Evolutionary conservation across 1,140 invertebrate genomes (phyloP).

Genomic region (Rhagoletis zephyria): DNA sequence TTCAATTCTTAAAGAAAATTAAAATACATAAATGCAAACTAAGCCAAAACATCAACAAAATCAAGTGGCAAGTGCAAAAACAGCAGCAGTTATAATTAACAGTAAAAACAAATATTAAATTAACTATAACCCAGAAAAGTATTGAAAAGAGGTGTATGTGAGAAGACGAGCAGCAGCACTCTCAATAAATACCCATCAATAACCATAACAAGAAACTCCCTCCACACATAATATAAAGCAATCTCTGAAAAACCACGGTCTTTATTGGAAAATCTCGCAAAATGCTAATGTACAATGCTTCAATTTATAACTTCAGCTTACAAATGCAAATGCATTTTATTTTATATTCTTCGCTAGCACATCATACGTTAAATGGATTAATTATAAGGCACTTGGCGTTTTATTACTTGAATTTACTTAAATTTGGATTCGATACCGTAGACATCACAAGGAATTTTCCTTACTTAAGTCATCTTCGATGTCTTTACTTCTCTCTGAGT

Average conservation of each 20-base stretch:
- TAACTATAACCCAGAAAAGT: background rate
- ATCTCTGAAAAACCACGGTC: background rate
- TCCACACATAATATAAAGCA: slow-evolving; percentile 3
- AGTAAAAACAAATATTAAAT: background rate
- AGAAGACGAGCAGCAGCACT: background rate
- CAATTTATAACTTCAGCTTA: background rate
- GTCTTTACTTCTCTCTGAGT: slow-evolving; percentile 59
- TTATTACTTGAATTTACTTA: background rate
- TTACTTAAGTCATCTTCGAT: slow-evolving; percentile 24
- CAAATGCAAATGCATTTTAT: background rate
- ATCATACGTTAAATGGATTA: background rate
- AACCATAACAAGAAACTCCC: background rate
- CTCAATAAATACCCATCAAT: background rate
- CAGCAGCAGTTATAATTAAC: background rate
- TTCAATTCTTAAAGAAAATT: slow-evolving; percentile 25
- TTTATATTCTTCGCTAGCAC: background rate
- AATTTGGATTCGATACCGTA: slow-evolving; percentile 12
- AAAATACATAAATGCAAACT: background rate
- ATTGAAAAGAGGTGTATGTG: background rate
- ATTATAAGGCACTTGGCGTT: background rate
- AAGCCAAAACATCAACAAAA: slow-evolving; percentile 47
- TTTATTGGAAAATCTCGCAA: background rate
- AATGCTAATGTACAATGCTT: background rate
- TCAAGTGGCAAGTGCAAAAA: background rate
- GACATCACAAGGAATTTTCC: slow-evolving; percentile 57